Base-by-base conservation (phyloP, 2,797 vertebrate species). In the Gila robusta region DNA sequence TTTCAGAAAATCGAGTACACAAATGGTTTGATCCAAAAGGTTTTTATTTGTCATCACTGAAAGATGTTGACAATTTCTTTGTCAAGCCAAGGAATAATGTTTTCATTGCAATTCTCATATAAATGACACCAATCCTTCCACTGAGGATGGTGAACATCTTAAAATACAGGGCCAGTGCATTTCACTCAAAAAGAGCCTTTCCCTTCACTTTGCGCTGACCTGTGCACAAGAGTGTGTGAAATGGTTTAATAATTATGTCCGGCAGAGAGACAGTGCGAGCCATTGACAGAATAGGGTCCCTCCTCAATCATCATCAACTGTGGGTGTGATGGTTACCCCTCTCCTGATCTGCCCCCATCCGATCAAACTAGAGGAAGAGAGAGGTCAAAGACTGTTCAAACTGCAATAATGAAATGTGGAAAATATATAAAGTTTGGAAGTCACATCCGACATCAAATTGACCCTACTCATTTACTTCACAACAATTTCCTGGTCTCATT, bases 321-420 rank as follows among this genome's bases (percentile, higher is more conserved):
- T 99, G 83, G 98, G 98, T 88, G 98, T 99, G 95, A 99, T 99
- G 94, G 98, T 99, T 91, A 99, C 98, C 88, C 98, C 98, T 96
- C 98, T 98, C 95, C 98, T 97, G 95, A 99, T 99, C 92, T 99
- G 98, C 78, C 98, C 98, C 98, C 98, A 99, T 82, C 98, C 98
- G 94, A 99, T 99, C 93, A 99, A 96, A 94, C 98, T 99, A 95
- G 0, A 79, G 35, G 21, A 70, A 62, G 52, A 54, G 12, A 81
- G 64, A 66, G 78, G 56, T n/a, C 2, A 74, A 62, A 19, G 1
- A 44, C 62, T 28, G 59, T 11, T 35, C 2, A 84, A 44, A 12
- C 37, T 23, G 23, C 14, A 69, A 49, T 64, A 54, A 73, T 66
- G 21, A 67, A 74, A 4, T n/a, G 19, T 41, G 11, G 2, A 32